Base-by-base conservation (phyloP, 2,797 vertebrate species). In the Liparis tanakae region DNA sequence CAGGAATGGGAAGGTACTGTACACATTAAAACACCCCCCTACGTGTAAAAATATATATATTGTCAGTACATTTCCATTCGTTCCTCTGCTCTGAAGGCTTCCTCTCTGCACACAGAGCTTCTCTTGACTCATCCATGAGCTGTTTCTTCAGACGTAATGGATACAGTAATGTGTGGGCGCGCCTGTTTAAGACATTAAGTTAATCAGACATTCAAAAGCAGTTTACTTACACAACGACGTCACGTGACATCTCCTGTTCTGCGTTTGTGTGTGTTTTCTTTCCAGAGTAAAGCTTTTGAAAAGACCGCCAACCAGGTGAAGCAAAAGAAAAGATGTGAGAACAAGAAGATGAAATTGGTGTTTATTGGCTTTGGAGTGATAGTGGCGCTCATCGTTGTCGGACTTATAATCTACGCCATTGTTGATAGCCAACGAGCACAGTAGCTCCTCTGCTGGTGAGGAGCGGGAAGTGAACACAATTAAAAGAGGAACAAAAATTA, bases 301-400 rank as follows among this genome's bases (percentile, higher is more conserved):
- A 95, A 93, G 85, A 94, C 76, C 0, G 0, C 91, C 18, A n/a
- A 17, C 3, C 81, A 92, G 69, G 84, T 95, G 83, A 94, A 93
- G 81, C 83, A 91, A 18, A 78, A 92, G 86, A 91, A 92, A 57
- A 54, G 36, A 7, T 85, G 83, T 78, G 88, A 92, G 39, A 91
- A 93, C 84, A 86, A 87, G 36, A 95, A 78, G 89, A 79, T 88
- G 86, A 95, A 92, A 85, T 0, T 90, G 6, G 15, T 94, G 10
- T 10, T 89, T 2, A 84, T 57, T 0, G 80, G 6, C 7, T 1
- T 92, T 1, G 80, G 61, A 2, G 86, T 70, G 13, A 41, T 33
- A 5, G 77, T 55, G 2, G 22, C 43, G 1, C 0, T 87, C 13
- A 0, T 89, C 61, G 8, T 94, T 54, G 1, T 95, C 15, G 81